Evolutionary conservation across 2,797 vertebrate genomes (phyloP).

Genomic region (Gallinago nigripennis): DNA sequence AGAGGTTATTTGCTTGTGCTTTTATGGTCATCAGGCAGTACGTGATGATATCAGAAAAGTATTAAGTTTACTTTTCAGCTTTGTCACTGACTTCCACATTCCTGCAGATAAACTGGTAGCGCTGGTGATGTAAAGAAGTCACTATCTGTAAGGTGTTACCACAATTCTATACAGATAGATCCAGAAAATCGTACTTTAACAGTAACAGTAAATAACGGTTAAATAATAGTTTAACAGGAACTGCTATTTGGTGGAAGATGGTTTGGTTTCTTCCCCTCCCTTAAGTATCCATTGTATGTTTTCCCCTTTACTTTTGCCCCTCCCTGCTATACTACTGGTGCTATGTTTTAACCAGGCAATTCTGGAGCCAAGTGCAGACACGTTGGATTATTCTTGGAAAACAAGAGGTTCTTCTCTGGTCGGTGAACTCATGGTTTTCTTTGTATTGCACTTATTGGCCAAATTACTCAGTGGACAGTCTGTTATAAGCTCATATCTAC

Average conservation of each 20-base stretch:
- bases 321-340: rapidly evolving
- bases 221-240: no score
- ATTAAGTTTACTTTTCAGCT: neutral
- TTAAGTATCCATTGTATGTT: neutral
- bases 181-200: neutral
- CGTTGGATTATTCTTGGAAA: neutral
- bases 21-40: neutral
- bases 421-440: neutral
- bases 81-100: neutral
- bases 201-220: neutral
- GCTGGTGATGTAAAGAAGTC: neutral
- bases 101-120: neutral
- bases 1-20: neutral
- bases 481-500: neutral
- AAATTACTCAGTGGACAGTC: neutral
- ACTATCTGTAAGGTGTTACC: rapidly evolving
- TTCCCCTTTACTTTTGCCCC: neutral
- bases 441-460: neutral
- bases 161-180: neutral
- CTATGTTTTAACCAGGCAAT: neutral
- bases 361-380: neutral
- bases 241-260: neutral
- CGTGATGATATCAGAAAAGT: neutral
- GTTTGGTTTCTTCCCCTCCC: rapidly evolving
- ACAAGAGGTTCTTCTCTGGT: neutral